A percentile compares a stretch with the other conserved stretches of the same genome.
These are phyloP conservation scores for Pteruthius melanotis DNA, from an alignment of 2,113 vertebrate genomes.

Conservation along the genomic window DNA sequence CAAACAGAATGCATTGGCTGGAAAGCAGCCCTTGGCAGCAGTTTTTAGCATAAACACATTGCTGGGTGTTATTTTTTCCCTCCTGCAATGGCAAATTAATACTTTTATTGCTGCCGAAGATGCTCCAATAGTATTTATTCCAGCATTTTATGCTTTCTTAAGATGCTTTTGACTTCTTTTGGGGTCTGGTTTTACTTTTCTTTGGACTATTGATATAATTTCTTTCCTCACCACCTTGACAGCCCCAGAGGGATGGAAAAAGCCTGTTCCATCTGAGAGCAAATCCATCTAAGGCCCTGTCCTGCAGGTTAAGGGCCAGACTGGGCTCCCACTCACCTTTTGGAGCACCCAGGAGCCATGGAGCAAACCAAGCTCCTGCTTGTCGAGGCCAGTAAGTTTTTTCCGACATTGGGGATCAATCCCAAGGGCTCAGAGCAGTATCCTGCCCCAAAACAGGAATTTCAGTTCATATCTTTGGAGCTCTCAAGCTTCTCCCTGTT, in stretches of 20 bases:
- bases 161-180: neutral
- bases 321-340: neutral
- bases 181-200: neutral
- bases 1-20: neutral
- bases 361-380: neutral
- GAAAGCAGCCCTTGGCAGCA: neutral
- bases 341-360: neutral
- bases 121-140: conserved; percentile 60
- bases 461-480: neutral
- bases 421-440: neutral
- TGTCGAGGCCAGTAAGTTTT: neutral
- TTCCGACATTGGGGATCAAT: fast-evolving
- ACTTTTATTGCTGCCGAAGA: conserved; percentile 45
- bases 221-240: neutral
- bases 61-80: neutral
- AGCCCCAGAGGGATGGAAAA: neutral
- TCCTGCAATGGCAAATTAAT: conserved; percentile 46
- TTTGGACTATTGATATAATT: neutral
- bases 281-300: neutral
- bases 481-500: neutral
- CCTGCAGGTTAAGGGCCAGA: neutral
- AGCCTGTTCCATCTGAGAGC: neutral
- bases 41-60: neutral
- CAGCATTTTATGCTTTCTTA: neutral
- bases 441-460: neutral